phyloP scores from a whole-genome alignment of 1,140 invertebrate genomes.

The Drosophila tropicalis region DNA sequence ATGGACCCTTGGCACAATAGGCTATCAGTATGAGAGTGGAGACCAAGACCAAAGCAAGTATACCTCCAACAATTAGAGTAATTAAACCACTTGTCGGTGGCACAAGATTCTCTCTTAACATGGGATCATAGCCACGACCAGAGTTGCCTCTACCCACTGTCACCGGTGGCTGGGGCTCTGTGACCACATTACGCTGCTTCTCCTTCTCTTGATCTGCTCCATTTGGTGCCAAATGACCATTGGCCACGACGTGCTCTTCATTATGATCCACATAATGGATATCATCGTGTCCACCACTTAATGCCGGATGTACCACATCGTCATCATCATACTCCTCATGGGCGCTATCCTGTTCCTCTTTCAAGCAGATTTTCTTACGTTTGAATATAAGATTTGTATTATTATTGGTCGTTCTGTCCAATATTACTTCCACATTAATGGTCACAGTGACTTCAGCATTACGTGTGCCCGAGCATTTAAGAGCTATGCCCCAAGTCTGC shows the following conservation, averaged over 20 bases:
- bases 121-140: slow-evolving; percentile 70
- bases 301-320: slow-evolving; percentile 59
- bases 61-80: slow-evolving; percentile 75
- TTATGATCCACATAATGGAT: slow-evolving; percentile 67
- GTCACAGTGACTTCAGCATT: slow-evolving; percentile 93
- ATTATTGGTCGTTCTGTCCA: slow-evolving; percentile 86
- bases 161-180: slow-evolving; percentile 46
- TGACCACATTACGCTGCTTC: slow-evolving; percentile 37
- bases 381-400: slow-evolving; percentile 91
- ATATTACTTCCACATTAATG: slow-evolving; percentile 93
- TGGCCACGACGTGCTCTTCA: slow-evolving; percentile 64
- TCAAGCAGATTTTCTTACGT: slow-evolving; percentile 92
- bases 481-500: slow-evolving; percentile 91
- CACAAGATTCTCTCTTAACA: slow-evolving; percentile 74
- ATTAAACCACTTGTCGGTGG: slow-evolving; percentile 73
- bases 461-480: slow-evolving; percentile 92
- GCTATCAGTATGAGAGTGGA: slow-evolving; percentile 76
- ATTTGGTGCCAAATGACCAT: slow-evolving; percentile 47
- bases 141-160: slow-evolving; percentile 47
- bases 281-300: slow-evolving; percentile 54
- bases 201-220: slow-evolving; percentile 46
- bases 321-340: slow-evolving; percentile 74
- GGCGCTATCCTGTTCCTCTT: slow-evolving; percentile 66
- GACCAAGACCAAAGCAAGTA: slow-evolving; percentile 75
- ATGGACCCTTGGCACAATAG: slow-evolving; percentile 80